Base-by-base conservation (phyloP, 35 echinoderm and acorn worm species). In the Heliocidaris erythrogramma region DNA sequence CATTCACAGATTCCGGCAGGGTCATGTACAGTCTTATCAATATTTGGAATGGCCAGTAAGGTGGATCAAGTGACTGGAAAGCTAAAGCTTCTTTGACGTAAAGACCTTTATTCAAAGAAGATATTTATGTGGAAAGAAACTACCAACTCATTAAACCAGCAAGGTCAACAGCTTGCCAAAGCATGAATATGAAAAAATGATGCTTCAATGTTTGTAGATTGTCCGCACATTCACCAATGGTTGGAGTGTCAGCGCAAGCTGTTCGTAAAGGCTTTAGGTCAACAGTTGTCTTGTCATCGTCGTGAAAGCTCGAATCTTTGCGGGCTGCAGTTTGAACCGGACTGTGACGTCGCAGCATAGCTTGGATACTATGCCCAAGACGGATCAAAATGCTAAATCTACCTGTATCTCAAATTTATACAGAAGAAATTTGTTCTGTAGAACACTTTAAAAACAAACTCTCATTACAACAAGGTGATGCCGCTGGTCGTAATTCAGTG, bases 31-130 rank as follows among this genome's bases (percentile, higher is more conserved):
- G 91, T 92, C 91, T 59, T 92, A 30, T 32, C 91, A 49, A 92
- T 92, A 92, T 92, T 92, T 59, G 91, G 91, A 52, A 24, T 92
- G n/a, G 91, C 91, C 48, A 92, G 91, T 6, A 92, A 92, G 48
- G 49, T 92, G n/a, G 91, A 92, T 92, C 91, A 56, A 11, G 91
- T 92, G n/a, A 92, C 91, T 10, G 91, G 91, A 13, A 18, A 92
- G 29, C 50, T 92, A 92, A 92, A 92, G 49, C 91, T 92, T 49
- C 91, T 92, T 27, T 92, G 91, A 92, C 48, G 48, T 31, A 9
- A 27, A 89, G 21, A 89, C 7, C 65, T 78, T 78, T 78, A 78
- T 18, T 27, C 27, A n/a, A 78, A 27, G 5, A 78, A 78, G 7
- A 78, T 78, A 78, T 78, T 78, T 78, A 78, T 78, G 21, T 78